phyloP scores from a whole-genome alignment of 2,888 invertebrate genomes.

The Patella ulyssiponensis region DNA sequence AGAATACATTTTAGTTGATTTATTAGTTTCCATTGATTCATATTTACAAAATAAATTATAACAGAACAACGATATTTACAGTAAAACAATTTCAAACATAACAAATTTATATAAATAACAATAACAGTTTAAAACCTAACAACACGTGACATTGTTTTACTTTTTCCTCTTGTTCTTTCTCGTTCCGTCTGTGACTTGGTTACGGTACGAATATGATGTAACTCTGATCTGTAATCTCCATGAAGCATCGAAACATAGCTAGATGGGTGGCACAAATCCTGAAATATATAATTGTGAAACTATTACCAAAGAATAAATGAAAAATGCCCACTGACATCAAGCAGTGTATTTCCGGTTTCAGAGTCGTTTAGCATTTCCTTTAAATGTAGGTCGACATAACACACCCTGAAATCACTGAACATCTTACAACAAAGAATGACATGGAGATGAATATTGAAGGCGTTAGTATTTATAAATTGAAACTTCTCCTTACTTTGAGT shows the following conservation, averaged over 20 bases:
- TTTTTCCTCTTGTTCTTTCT: not conserved
- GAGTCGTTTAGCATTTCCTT: no score
- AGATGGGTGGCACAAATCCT: slow-evolving; percentile 82
- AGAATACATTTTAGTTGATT: no score
- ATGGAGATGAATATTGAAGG: no score
- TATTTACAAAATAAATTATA: no score
- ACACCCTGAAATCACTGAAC: no score
- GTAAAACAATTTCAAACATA: not conserved
- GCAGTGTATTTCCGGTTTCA: no score
- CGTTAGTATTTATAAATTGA: not conserved
- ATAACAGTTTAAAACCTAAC: not conserved
- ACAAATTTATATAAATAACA: not conserved
- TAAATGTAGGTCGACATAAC: no score
- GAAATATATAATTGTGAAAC: slow-evolving; percentile 15
- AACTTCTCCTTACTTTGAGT: not conserved
- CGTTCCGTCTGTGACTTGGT: slow-evolving; percentile 77
- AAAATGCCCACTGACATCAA: no score
- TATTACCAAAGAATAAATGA: no score
- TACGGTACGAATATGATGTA: slow-evolving; percentile 82
- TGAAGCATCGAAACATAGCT: slow-evolving; percentile 88
- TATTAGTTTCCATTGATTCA: no score
- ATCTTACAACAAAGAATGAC: no score
- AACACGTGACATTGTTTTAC: not conserved
- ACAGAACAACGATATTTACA: no score
- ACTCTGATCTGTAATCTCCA: slow-evolving; percentile 80